Evolutionary conservation across 1,140 invertebrate species (phyloP).

Genomic region (Apocrypta bakeri): DNA sequence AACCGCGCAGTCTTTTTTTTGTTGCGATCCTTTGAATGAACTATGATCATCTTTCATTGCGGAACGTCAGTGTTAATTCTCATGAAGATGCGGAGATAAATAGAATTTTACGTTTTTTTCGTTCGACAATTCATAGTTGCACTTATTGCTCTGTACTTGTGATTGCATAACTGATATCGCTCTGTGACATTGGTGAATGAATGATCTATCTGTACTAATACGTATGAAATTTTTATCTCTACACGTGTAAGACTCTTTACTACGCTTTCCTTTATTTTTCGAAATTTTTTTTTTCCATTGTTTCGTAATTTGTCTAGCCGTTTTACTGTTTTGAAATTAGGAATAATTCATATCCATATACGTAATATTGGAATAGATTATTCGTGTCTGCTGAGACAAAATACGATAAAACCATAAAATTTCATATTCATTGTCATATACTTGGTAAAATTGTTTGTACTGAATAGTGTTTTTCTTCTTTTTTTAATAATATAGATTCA

Average conservation of each 20-base stretch:
- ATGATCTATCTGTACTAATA: slow-evolving; percentile 10
- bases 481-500: not conserved
- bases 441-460: not conserved
- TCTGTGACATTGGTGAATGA: not conserved
- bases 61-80: not conserved
- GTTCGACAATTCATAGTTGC: not conserved
- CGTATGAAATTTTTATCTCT: slow-evolving; percentile 6
- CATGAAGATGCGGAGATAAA: not conserved
- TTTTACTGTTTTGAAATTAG: not conserved
- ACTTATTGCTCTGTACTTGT: not conserved
- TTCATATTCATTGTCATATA: not conserved
- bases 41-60: not conserved
- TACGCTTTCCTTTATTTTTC: not conserved
- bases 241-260: not conserved
- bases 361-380: not conserved
- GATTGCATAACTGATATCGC: not conserved
- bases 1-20: not conserved
- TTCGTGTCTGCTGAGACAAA: not conserved
- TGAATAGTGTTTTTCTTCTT: not conserved
- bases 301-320: not conserved
- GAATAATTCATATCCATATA: not conserved
- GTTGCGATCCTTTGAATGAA: not conserved
- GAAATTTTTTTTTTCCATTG: not conserved
- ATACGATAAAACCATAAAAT: not conserved
- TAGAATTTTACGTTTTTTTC: not conserved